Conservation (phyloP, 2,113 vertebrate genomes). For the Boleophthalmus pectinirostris region DNA sequence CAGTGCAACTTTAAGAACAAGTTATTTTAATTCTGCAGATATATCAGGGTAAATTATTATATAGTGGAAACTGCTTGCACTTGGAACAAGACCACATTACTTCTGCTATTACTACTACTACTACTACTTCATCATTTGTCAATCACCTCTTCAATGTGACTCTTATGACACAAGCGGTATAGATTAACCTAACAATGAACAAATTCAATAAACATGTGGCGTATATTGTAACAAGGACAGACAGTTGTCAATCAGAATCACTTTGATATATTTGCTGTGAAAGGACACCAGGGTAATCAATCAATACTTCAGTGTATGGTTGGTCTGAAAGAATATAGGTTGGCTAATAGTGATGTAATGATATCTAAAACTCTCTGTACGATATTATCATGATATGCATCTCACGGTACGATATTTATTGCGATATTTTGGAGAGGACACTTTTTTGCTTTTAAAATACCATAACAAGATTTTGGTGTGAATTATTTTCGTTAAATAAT, state of each 20-base stretch:
- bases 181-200: background rate
- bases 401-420: no score
- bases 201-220: slow-evolving; percentile 1
- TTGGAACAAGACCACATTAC: background rate
- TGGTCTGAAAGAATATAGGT: background rate
- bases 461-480: no score
- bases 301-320: background rate
- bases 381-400: no score
- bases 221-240: background rate
- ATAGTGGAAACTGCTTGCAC: background rate
- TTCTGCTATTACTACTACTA: no score
- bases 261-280: background rate
- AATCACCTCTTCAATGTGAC: background rate
- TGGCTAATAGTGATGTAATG: no score
- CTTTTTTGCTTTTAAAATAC: no score
- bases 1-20: background rate
- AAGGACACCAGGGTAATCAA: background rate
- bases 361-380: no score
- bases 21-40: no score
- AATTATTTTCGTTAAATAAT: no score
- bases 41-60: background rate
- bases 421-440: no score
- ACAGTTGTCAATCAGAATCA: slow-evolving; percentile 1
- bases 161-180: background rate
- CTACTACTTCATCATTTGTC: background rate